phyloP scores from a whole-genome alignment of 2,113 vertebrate genomes.

The Poeciliopsis retropinna region DNA sequence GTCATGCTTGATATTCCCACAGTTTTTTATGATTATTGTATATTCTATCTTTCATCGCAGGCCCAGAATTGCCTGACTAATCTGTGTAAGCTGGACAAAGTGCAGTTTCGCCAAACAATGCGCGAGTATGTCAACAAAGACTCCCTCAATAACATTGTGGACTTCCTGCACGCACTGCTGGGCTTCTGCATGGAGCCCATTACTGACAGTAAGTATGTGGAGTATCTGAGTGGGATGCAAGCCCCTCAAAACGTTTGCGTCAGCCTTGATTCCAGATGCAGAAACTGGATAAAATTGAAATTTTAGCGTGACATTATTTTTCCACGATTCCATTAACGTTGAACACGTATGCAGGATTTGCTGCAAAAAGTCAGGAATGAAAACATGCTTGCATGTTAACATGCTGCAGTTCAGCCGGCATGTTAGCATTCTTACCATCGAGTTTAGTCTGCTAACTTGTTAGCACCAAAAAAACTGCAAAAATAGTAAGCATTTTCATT shows the following conservation, averaged over 20 bases:
- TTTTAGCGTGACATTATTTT: not conserved
- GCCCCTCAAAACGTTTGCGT: not conserved
- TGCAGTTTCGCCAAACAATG: constrained; percentile 97
- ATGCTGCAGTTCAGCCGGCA: constrained; percentile 2
- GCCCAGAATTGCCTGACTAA: constrained; percentile 96
- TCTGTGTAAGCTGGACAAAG: constrained; percentile 96
- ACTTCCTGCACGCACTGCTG: constrained; percentile 98
- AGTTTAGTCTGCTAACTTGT: constrained; percentile 10
- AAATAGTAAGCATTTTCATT: constrained; percentile 10
- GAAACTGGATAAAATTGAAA: not conserved
- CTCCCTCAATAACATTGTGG: constrained; percentile 98
- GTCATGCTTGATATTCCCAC: not conserved
- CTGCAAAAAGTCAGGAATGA: not conserved
- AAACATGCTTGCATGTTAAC: constrained; percentile 11
- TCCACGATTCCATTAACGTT: not conserved
- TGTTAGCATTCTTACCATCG: not conserved
- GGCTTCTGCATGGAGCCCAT: constrained; percentile 99
- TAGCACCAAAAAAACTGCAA: not conserved
- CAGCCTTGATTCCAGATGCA: not conserved
- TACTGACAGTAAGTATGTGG: constrained; percentile 93
- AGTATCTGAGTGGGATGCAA: constrained; percentile 7
- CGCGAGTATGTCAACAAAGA: constrained; percentile 98
- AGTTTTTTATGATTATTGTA: not conserved
- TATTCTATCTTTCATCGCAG: constrained; percentile 64
- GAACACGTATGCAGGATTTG: not conserved